Conservation (phyloP, 2,888 invertebrate species). For the Aradus depressus region DNA sequence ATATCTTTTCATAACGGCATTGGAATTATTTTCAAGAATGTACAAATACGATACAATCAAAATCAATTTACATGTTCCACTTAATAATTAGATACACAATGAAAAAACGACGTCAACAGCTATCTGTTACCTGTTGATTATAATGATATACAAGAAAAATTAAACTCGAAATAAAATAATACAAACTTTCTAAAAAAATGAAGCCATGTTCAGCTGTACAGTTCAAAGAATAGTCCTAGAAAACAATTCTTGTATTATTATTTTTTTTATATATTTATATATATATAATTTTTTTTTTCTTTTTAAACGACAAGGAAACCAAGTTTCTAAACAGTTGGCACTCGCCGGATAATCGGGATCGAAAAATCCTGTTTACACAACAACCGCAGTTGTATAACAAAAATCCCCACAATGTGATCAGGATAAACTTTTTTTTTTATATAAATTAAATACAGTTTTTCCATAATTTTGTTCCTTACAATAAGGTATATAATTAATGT, state of each 20-base stretch:
- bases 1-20: constrained; percentile 19
- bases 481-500: constrained; percentile 12
- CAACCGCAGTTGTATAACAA: constrained; percentile 1
- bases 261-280: too few species aligned
- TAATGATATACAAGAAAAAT: constrained; percentile 14
- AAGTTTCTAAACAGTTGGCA: constrained; percentile 11
- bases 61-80: constrained; percentile 16
- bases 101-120: constrained; percentile 10
- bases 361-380: constrained; percentile 10
- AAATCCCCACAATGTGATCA: constrained; percentile 12
- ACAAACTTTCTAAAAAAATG: constrained; percentile 18
- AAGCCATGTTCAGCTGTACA: constrained; percentile 22
- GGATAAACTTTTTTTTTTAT: constrained; percentile 11
- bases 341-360: constrained; percentile 9
- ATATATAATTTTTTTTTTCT: too few species aligned
- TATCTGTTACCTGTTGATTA: constrained; percentile 22
- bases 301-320: constrained; percentile 10
- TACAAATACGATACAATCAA: constrained; percentile 19
- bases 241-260: too few species aligned
- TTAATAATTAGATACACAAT: constrained; percentile 16
- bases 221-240: constrained; percentile 10
- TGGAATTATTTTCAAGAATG: constrained; percentile 19
- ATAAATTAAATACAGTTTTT: constrained; percentile 11
- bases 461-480: constrained; percentile 15
- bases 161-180: constrained; percentile 18